Evolutionary conservation across 1,140 invertebrate genomes (phyloP).

Genomic region (Leptinotarsa undecemlineata): DNA sequence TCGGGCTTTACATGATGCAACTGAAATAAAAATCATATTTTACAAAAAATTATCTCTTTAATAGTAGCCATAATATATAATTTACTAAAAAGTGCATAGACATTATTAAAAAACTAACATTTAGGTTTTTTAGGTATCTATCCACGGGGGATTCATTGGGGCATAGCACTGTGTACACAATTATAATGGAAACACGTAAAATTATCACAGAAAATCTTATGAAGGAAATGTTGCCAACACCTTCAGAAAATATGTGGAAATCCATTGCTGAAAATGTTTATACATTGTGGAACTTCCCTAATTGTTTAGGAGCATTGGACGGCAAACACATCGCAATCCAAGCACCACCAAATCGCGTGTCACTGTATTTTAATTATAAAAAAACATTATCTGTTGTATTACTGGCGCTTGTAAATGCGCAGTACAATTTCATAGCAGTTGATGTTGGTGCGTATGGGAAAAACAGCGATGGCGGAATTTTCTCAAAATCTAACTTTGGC

Average conservation of each 20-base stretch:
- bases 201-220: slow-evolving; percentile 43
- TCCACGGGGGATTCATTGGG: slow-evolving; percentile 41
- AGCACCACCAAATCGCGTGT: slow-evolving; percentile 47
- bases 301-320: slow-evolving; percentile 55
- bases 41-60: background rate
- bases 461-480: slow-evolving; percentile 48
- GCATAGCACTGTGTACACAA: slow-evolving; percentile 37
- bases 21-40: slow-evolving; percentile 12
- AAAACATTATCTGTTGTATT: slow-evolving; percentile 11
- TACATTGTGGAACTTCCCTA: slow-evolving; percentile 32
- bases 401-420: slow-evolving; percentile 1
- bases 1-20: slow-evolving; percentile 11
- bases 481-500: slow-evolving; percentile 58
- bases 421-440: slow-evolving; percentile 46
- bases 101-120: slow-evolving; percentile 3
- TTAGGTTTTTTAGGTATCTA: slow-evolving; percentile 12
- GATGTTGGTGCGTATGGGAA: slow-evolving; percentile 29
- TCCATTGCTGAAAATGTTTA: slow-evolving; percentile 35
- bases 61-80: no score
- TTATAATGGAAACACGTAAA: slow-evolving; percentile 43
- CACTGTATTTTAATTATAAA: slow-evolving; percentile 39
- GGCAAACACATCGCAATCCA: slow-evolving; percentile 53
- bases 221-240: slow-evolving; percentile 41
- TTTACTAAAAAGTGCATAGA: background rate
- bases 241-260: slow-evolving; percentile 40